Conservation (phyloP, 2,797 vertebrate genomes). For the Chaetophractus vellerosus region DNA sequence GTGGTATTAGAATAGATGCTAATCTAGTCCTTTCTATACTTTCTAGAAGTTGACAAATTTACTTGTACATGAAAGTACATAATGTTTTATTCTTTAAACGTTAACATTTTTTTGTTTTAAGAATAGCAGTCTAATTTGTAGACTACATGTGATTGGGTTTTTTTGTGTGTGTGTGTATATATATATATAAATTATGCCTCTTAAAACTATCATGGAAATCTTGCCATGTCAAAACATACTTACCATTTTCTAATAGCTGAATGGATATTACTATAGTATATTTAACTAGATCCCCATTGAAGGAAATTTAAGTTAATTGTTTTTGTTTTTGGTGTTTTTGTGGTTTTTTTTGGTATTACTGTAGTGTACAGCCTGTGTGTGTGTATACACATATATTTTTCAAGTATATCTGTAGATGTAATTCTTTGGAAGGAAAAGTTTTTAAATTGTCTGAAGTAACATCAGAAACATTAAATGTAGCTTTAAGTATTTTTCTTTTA, state of each 20-base stretch:
- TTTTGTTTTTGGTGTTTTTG: not conserved
- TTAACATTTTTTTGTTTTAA: not conserved
- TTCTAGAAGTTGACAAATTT: not conserved
- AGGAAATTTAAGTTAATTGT: not conserved
- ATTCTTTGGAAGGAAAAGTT: conserved; percentile 38
- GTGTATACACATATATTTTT: too few relatives aligned
- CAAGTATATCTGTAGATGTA: conserved; percentile 32
- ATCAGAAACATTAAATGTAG: conserved; percentile 47
- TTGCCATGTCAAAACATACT: not conserved
- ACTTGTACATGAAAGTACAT: conserved; percentile 23
- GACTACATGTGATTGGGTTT: not conserved
- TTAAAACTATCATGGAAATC: not conserved
- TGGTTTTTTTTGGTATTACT: too few relatives aligned
- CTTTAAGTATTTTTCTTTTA: conserved; percentile 25
- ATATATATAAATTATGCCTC: not conserved
- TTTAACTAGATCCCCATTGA: not conserved
- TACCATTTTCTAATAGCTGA: not conserved
- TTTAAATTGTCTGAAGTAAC: conserved; percentile 45
- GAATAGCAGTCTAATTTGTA: not conserved
- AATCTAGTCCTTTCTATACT: not conserved
- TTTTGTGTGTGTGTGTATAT: not conserved
- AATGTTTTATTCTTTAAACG: not conserved
- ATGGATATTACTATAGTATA: not conserved
- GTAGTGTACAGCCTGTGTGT: not conserved
- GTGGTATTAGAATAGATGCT: not conserved